Evolutionary conservation across 2,888 invertebrate genomes (phyloP).

Genomic region (Amblyteles armatorius): DNA sequence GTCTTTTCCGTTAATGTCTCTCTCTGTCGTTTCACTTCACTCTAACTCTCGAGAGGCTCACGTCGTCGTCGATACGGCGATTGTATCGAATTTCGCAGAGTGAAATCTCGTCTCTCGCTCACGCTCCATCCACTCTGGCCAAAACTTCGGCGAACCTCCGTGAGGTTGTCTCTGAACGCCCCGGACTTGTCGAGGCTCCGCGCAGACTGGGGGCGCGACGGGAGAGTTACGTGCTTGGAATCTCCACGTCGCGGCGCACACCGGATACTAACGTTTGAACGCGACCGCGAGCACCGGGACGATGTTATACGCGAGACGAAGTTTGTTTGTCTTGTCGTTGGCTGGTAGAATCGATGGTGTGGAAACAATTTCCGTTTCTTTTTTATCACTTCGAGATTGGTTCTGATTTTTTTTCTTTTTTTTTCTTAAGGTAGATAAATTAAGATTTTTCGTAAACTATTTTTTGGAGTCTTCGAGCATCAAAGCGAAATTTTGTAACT

Average conservation of each 20-base stretch:
- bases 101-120: constrained; percentile 57
- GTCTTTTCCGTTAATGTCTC: constrained; percentile 27
- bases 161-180: constrained; percentile 75
- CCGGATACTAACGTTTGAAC: constrained; percentile 21
- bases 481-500: too few species aligned
- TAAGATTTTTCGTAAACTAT: too few species aligned
- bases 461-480: too few species aligned
- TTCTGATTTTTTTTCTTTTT: too few species aligned
- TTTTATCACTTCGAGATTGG: neutral
- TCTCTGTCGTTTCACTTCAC: constrained; percentile 43
- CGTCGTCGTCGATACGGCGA: constrained; percentile 42
- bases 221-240: neutral
- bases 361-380: neutral
- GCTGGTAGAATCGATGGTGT: neutral
- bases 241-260: constrained; percentile 11
- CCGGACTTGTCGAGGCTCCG: constrained; percentile 67
- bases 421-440: too few species aligned
- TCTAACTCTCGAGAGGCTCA: constrained; percentile 21
- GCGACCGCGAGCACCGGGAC: neutral
- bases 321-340: neutral
- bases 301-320: neutral
- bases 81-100: constrained; percentile 70
- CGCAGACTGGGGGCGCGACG: constrained; percentile 21
- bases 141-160: constrained; percentile 78
- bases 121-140: constrained; percentile 72